phyloP scores from a whole-genome alignment of 2,113 vertebrate species.

The Serinus canaria region DNA sequence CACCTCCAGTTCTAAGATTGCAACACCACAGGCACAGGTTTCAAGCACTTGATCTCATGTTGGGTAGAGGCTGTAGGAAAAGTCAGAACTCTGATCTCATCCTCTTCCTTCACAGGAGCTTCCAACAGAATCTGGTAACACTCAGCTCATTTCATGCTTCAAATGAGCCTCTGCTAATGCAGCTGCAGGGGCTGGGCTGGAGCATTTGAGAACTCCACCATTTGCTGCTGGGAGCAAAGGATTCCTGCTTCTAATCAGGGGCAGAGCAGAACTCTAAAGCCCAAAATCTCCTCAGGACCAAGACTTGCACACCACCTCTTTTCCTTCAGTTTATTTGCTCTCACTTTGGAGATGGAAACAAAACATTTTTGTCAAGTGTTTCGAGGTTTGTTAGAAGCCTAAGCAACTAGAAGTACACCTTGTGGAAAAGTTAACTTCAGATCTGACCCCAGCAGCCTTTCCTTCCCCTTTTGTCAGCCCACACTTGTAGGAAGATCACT shows the following conservation, averaged over 20 bases:
- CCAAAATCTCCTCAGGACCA: not conserved
- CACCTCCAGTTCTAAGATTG: not conserved
- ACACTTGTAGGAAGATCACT: not conserved
- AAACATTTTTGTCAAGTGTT: not conserved
- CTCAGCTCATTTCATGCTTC: not conserved
- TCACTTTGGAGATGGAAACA: not conserved
- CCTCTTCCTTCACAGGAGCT: not conserved
- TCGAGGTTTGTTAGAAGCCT: not conserved
- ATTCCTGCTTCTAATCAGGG: not conserved
- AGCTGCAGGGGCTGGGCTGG: not conserved
- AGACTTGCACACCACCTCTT: not conserved
- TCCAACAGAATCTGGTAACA: not conserved
- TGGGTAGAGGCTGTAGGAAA: not conserved
- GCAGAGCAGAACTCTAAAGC: not conserved
- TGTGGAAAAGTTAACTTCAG: not conserved
- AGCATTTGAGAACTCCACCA: not conserved
- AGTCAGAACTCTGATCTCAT: not conserved
- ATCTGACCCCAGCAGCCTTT: not conserved
- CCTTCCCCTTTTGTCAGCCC: not conserved
- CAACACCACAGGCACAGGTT: fast-evolving
- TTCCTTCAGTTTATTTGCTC: not conserved
- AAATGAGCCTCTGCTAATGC: not conserved
- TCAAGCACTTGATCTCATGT: not conserved
- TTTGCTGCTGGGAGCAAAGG: not conserved
- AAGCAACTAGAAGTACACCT: not conserved